A percentile compares a stretch with the other conserved stretches of the same genome.
phyloP scores from a whole-genome alignment of 2,888 invertebrate genomes.

The Drosophila algonquin region DNA sequence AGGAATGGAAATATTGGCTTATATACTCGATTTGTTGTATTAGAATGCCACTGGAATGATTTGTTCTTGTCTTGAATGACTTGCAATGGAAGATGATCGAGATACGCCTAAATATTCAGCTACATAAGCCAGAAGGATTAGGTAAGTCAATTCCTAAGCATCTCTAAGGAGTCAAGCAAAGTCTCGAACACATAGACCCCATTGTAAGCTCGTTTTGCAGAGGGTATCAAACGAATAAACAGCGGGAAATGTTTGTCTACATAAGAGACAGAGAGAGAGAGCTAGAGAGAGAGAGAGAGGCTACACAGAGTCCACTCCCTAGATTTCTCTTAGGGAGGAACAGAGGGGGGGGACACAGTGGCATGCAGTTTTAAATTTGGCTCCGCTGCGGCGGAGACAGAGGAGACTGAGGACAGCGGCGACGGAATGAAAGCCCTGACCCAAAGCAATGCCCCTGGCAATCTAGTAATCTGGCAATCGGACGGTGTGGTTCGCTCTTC shows the following conservation, averaged over 20 bases:
- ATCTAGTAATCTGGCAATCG: not conserved
- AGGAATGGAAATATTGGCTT: too few species aligned
- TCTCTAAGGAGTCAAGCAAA: not conserved
- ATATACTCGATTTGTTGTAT: too few species aligned
- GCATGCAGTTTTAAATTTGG: constrained; percentile 70
- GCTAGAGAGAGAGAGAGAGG: constrained; percentile 10
- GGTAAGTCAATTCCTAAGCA: not conserved
- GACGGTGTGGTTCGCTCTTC: not conserved
- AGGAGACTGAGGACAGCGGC: not conserved
- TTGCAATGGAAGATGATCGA: too few species aligned
- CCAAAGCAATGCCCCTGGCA: constrained; percentile 43
- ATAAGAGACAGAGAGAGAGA: constrained; percentile 21
- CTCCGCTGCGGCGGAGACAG: constrained; percentile 8
- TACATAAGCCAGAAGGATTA: too few species aligned
- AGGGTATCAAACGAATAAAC: constrained; percentile 61
- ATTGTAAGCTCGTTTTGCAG: not conserved
- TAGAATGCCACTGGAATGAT: too few species aligned
- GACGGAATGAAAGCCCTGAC: constrained; percentile 29
- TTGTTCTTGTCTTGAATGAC: too few species aligned
- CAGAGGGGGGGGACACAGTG: constrained; percentile 13
- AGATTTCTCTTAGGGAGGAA: constrained; percentile 14
- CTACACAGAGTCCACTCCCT: constrained; percentile 8
- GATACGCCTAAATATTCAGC: too few species aligned
- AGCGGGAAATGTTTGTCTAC: constrained; percentile 36
- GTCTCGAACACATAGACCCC: not conserved